Conservation (phyloP, 2,888 invertebrate species). For the Ectemnius continuus region DNA sequence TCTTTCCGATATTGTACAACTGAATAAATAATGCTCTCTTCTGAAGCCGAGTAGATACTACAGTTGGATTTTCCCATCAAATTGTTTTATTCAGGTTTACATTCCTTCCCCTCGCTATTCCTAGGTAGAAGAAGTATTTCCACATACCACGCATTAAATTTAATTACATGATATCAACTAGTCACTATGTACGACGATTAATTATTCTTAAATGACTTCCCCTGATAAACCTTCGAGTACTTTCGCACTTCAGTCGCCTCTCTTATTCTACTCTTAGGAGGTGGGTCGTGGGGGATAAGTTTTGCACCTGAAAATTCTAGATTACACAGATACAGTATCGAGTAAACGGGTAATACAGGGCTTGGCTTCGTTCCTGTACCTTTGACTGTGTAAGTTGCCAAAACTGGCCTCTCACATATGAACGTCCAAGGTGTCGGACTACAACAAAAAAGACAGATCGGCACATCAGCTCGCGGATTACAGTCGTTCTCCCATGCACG, state of each 20-base stretch:
- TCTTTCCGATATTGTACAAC: no score
- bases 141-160: no score
- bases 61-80: no score
- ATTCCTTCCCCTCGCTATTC: not conserved
- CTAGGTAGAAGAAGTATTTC: not conserved
- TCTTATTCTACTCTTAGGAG: not conserved
- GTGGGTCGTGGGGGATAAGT: no score
- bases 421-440: constrained; percentile 29
- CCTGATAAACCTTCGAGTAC: no score
- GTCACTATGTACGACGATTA: no score
- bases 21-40: no score
- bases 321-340: not conserved
- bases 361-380: not conserved
- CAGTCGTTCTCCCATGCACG: no score
- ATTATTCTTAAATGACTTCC: no score
- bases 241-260: not conserved
- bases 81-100: no score
- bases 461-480: not conserved
- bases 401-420: not conserved
- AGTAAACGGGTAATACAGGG: not conserved
- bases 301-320: not conserved
- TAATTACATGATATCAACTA: no score
- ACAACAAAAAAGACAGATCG: constrained; percentile 35
- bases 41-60: no score
- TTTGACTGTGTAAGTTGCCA: not conserved